These are phyloP conservation scores for Nycteola revayana DNA, from an alignment of 2,888 invertebrate genomes.

Conservation along the genomic window DNA sequence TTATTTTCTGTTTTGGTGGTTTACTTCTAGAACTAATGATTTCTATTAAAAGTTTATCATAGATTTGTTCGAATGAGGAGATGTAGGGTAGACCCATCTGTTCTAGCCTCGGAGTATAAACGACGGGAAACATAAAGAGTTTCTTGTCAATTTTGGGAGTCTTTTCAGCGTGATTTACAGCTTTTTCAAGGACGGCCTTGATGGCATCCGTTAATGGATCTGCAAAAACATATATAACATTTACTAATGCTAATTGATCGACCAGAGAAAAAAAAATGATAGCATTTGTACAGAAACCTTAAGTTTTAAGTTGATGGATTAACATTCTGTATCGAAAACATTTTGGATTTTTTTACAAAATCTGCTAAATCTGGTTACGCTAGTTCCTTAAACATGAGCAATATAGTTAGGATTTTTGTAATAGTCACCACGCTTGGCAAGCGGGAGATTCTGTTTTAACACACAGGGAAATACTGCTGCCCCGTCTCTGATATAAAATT, in stretches of 20 bases:
- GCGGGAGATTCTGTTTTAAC: too few relatives aligned
- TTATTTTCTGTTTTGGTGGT: constrained; percentile 34
- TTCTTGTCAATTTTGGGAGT: constrained; percentile 56
- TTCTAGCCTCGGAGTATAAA: constrained; percentile 61
- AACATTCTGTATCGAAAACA: too few relatives aligned
- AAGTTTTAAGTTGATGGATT: too few relatives aligned
- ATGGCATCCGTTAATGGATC: constrained; percentile 3
- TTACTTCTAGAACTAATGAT: constrained; percentile 52
- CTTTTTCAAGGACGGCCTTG: constrained; percentile 9
- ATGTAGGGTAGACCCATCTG: constrained; percentile 50
- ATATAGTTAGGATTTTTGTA: too few relatives aligned
- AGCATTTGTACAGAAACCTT: background rate
- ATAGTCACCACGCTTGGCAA: too few relatives aligned
- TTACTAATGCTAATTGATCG: too few relatives aligned
- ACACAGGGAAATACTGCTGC: too few relatives aligned
- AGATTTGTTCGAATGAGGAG: constrained; percentile 32
- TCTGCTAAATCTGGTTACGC: too few relatives aligned
- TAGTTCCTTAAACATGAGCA: too few relatives aligned
- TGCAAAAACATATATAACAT: constrained; percentile 6
- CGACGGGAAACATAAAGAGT: constrained; percentile 57
- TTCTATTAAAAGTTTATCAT: constrained; percentile 42
- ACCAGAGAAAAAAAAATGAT: too few relatives aligned
- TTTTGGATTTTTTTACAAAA: too few relatives aligned
- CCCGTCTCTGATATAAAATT: too few relatives aligned
- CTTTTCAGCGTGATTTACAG: constrained; percentile 16